Percentiles rank a stretch among this genome's conserved stretches.
phyloP scores from a whole-genome alignment of 2,113 vertebrate genomes.

The Odontophorus gujanensis region DNA sequence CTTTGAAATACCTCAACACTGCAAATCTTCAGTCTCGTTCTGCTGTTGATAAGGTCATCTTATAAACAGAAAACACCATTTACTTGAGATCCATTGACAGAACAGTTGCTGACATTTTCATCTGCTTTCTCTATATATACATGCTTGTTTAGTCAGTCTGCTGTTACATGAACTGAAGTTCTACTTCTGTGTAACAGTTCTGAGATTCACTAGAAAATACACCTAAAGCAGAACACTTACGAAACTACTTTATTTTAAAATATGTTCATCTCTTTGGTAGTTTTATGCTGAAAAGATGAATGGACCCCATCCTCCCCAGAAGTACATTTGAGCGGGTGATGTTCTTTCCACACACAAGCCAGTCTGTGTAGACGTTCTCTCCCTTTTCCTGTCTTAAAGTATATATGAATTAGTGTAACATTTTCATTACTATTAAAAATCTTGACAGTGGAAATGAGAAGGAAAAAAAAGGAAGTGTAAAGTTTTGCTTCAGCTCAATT shows the following conservation, averaged over 20 bases:
- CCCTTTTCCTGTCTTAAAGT: neutral
- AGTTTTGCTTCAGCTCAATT: neutral
- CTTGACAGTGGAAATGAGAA: neutral
- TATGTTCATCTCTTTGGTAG: neutral
- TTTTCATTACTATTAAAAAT: neutral
- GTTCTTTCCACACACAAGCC: neutral
- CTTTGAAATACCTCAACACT: neutral
- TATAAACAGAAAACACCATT: neutral
- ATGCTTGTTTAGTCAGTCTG: neutral
- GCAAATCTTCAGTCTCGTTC: neutral
- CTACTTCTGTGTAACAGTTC: fast-evolving
- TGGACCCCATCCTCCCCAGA: neutral
- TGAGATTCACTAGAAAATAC: neutral
- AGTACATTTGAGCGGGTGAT: neutral
- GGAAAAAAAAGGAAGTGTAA: neutral
- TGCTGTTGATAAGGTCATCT: neutral
- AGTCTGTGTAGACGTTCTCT: neutral
- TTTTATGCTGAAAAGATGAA: neutral
- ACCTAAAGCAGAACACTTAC: neutral
- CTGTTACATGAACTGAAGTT: neutral
- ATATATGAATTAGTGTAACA: neutral
- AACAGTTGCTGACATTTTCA: neutral
- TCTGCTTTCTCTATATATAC: neutral
- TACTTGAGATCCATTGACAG: neutral
- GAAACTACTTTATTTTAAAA: neutral